Evolutionary conservation across 2,113 vertebrate species (phyloP).

Genomic region (Aplodontia rufa): DNA sequence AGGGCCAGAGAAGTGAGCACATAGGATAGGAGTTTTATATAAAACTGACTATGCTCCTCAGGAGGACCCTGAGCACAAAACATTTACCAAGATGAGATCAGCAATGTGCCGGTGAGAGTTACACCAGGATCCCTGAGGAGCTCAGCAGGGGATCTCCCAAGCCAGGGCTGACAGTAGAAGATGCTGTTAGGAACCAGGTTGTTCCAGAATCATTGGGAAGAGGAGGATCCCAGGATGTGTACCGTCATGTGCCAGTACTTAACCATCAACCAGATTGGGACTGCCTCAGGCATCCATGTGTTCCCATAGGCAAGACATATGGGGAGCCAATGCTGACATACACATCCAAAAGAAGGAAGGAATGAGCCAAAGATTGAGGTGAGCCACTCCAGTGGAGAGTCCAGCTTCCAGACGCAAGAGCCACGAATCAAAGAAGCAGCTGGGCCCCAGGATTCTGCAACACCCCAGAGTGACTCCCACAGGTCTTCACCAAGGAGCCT

Average conservation of each 20-base stretch:
- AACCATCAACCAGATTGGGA: not conserved
- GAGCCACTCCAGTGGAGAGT: not conserved
- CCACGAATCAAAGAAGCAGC: not conserved
- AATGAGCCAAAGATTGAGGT: not conserved
- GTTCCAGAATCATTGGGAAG: not conserved
- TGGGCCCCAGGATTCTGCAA: not conserved
- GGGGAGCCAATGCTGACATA: no score
- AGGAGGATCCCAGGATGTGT: not conserved
- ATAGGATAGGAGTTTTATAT: not conserved
- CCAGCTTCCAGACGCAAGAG: not conserved
- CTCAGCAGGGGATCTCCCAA: not conserved
- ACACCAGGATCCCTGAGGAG: not conserved
- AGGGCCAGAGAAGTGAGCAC: not conserved
- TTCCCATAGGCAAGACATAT: no score
- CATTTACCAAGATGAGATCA: not conserved
- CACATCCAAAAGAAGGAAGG: not conserved
- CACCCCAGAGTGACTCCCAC: not conserved
- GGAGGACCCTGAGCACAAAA: not conserved
- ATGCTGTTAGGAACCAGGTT: not conserved
- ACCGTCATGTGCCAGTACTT: not conserved
- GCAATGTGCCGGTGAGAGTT: not conserved
- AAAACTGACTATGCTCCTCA: not conserved
- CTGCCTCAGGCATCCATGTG: not conserved
- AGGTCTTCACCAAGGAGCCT: not conserved
- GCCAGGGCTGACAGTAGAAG: not conserved